Percentiles rank a stretch among this genome's conserved stretches.
Conservation (phyloP, 1,140 invertebrate genomes). For the Sminthurides bifidus region DNA sequence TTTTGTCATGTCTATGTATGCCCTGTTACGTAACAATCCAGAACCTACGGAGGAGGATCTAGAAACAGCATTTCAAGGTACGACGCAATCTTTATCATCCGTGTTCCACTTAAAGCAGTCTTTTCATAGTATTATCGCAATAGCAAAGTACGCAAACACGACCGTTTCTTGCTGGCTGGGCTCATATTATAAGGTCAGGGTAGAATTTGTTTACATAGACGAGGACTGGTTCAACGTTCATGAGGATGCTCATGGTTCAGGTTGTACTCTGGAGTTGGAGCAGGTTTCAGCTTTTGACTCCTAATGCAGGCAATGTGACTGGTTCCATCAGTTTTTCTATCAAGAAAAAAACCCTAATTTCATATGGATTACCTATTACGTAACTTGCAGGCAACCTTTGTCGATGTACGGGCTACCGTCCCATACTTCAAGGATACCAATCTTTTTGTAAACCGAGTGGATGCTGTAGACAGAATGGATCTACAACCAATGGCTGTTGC, state of each 20-base stretch:
- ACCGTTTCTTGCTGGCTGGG: no score
- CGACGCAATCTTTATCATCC: no score
- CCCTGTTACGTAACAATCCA: constrained; percentile 38
- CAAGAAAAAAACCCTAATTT: background rate
- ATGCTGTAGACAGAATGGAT: background rate
- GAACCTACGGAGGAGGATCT: constrained; percentile 52
- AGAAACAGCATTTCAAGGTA: constrained; percentile 66
- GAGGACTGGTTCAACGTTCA: no score
- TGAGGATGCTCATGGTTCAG: no score
- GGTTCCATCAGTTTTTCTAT: background rate
- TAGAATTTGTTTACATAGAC: no score
- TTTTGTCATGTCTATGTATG: constrained; percentile 39
- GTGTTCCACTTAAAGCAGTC: no score
- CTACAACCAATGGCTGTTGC: constrained; percentile 6
- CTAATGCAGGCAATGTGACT: background rate
- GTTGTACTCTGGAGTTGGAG: no score
- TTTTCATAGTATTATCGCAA: no score
- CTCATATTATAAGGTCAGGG: no score
- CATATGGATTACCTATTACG: background rate
- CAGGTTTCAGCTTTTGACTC: no score
- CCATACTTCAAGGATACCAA: constrained; percentile 40
- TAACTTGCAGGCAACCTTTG: constrained; percentile 37
- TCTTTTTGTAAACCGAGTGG: constrained; percentile 19
- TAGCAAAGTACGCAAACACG: no score
- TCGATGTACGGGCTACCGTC: constrained; percentile 41